Conservation (phyloP, 2,888 invertebrate species). For the Trachelus troglodyta region DNA sequence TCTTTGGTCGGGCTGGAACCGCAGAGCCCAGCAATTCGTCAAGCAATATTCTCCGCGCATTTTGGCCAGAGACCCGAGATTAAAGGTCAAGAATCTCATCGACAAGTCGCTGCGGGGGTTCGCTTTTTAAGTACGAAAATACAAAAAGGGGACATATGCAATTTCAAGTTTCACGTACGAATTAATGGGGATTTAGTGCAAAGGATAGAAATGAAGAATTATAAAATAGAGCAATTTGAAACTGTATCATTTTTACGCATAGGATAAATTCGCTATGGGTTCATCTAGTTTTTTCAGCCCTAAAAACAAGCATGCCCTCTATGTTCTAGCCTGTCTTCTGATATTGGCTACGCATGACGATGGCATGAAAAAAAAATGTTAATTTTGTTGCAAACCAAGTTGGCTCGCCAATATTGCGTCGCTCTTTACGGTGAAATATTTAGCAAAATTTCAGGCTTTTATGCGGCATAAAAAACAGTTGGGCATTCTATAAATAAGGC, state of each 20-base stretch:
- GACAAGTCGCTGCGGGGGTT: conserved; percentile 12
- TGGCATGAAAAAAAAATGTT: conserved; percentile 52
- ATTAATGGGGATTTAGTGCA: background rate
- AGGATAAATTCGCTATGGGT: conserved; percentile 46
- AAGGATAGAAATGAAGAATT: background rate
- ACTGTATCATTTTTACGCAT: conserved; percentile 3
- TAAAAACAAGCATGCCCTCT: conserved; percentile 37
- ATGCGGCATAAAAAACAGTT: conserved; percentile 22
- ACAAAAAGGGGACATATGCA: background rate
- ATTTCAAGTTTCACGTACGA: background rate
- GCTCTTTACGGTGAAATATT: conserved; percentile 32
- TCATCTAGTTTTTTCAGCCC: conserved; percentile 36
- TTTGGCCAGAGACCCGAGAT: conserved; percentile 14
- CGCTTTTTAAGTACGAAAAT: background rate
- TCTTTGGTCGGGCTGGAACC: background rate
- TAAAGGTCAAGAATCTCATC: conserved; percentile 17
- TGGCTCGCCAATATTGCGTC: conserved; percentile 25
- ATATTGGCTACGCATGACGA: conserved; percentile 43
- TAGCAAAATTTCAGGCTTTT: conserved; percentile 24
- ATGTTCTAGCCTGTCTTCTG: conserved; percentile 20
- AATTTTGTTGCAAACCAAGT: conserved; percentile 47
- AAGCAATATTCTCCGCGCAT: conserved; percentile 14
- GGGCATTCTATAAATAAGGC: conserved; percentile 19
- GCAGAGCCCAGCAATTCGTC: conserved; percentile 16
- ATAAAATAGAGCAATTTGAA: conserved; percentile 25